Evolutionary conservation across 2,797 vertebrate species (phyloP).

Genomic region (Girardinus metallicus): DNA sequence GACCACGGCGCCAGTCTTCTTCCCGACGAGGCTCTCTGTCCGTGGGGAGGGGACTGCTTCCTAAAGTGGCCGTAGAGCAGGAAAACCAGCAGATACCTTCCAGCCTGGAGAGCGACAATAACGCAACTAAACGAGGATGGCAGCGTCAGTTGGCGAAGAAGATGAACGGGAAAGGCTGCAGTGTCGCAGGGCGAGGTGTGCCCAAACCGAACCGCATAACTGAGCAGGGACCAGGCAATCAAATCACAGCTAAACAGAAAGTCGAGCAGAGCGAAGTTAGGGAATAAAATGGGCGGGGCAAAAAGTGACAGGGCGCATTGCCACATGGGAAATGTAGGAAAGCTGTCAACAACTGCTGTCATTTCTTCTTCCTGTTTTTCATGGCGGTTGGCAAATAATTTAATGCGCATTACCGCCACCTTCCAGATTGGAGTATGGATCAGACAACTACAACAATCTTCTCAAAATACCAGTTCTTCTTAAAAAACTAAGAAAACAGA

Average conservation of each 20-base stretch:
- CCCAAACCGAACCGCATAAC: conserved; percentile 23
- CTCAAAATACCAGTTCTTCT: no score
- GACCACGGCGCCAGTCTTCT: conserved; percentile 13
- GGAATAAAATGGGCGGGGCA: conserved; percentile 52
- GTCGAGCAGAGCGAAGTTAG: conserved; percentile 26
- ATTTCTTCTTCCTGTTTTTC: no score
- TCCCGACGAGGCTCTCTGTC: conserved; percentile 16
- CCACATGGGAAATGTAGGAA: conserved; percentile 70
- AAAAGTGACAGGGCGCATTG: conserved; percentile 1
- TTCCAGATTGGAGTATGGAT: no score
- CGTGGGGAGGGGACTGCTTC: conserved; percentile 25
- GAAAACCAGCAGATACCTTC: conserved; percentile 45
- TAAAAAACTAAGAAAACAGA: no score
- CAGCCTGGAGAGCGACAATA: conserved; percentile 1
- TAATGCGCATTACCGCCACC: no score
- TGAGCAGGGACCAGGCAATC: conserved; percentile 23
- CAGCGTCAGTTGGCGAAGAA: neutral
- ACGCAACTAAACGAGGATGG: neutral
- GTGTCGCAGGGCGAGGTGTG: conserved; percentile 35
- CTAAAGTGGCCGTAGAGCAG: conserved; percentile 39
- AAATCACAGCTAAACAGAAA: conserved; percentile 73
- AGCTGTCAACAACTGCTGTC: neutral
- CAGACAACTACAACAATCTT: no score
- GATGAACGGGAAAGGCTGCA: conserved; percentile 1
- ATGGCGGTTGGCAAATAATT: no score